Percentiles rank a stretch among this genome's conserved stretches.
Conservation (phyloP, 2,797 vertebrate genomes). For the Knipowitschia caucasica region DNA sequence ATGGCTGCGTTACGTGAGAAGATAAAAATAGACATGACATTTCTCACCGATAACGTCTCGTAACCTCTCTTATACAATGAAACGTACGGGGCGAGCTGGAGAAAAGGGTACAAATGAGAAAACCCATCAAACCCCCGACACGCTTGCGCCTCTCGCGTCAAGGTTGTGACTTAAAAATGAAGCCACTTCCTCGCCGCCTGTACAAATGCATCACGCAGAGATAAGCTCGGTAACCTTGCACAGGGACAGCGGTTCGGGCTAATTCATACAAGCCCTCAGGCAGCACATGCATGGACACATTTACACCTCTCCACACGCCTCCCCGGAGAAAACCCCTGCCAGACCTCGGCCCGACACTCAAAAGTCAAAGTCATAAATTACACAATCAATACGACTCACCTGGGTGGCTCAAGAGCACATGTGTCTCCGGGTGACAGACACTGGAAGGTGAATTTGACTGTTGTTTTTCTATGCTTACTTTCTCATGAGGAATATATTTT, state of each 20-base stretch:
- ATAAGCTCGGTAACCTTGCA: conserved; percentile 47
- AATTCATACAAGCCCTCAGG: conserved; percentile 24
- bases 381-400: conserved; percentile 44
- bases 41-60: background rate
- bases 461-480: background rate
- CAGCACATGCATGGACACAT: conserved; percentile 22
- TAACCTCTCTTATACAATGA: background rate
- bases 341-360: conserved; percentile 13
- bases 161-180: conserved; percentile 37
- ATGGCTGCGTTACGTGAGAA: background rate
- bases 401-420: conserved; percentile 35
- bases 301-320: background rate
- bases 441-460: conserved; percentile 11
- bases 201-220: conserved; percentile 31
- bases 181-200: conserved; percentile 16
- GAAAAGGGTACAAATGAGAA: conserved; percentile 16
- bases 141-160: conserved; percentile 37
- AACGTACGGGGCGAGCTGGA: background rate
- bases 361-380: conserved; percentile 53
- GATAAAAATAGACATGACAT: conserved; percentile 7
- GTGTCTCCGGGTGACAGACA: conserved; percentile 29
- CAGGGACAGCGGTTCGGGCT: conserved; percentile 20
- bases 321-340: conserved; percentile 9
- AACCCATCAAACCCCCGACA: conserved; percentile 8
- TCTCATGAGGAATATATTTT: background rate